These are phyloP conservation scores for Holothuria scabra DNA, from an alignment of 53 echinoderm and acorn worm species.

Conservation along the genomic window DNA sequence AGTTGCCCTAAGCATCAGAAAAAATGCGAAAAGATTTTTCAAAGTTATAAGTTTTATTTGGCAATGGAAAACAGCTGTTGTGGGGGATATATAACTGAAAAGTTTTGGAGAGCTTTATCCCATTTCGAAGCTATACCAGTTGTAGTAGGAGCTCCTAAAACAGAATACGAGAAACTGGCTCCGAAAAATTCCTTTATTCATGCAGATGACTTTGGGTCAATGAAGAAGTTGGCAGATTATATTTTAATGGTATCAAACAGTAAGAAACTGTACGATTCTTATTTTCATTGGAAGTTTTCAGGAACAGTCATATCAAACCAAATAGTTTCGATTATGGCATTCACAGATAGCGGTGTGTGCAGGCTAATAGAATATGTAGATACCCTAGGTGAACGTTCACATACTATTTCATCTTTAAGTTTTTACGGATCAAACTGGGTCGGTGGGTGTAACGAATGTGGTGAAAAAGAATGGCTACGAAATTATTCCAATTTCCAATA, in stretches of 20 bases:
- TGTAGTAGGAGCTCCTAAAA: constrained; percentile 62
- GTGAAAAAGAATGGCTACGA: not conserved
- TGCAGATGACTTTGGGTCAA: constrained; percentile 60
- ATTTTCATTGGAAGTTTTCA: constrained; percentile 63
- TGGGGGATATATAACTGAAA: constrained; percentile 69
- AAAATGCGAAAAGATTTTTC: constrained; percentile 44
- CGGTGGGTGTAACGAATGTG: constrained; percentile 25
- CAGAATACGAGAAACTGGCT: constrained; percentile 45
- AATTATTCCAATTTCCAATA: not conserved
- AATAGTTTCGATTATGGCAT: not conserved
- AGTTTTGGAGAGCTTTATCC: constrained; percentile 60
- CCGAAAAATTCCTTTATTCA: constrained; percentile 68
- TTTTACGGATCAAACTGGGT: constrained; percentile 17
- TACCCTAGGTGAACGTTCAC: not conserved
- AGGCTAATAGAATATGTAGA: not conserved
- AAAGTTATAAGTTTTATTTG: constrained; percentile 58
- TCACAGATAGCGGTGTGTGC: constrained; percentile 4
- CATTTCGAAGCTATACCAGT: constrained; percentile 58
- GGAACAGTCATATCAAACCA: constrained; percentile 26
- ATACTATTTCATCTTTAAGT: not conserved
- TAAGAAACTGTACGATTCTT: constrained; percentile 52
- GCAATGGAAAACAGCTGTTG: constrained; percentile 68
- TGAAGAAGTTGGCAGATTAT: constrained; percentile 52
- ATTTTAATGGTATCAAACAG: constrained; percentile 39
- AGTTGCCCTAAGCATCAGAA: constrained; percentile 49